Evolutionary conservation across 2,113 vertebrate genomes (phyloP).

Genomic region (Perca schrenkii): DNA sequence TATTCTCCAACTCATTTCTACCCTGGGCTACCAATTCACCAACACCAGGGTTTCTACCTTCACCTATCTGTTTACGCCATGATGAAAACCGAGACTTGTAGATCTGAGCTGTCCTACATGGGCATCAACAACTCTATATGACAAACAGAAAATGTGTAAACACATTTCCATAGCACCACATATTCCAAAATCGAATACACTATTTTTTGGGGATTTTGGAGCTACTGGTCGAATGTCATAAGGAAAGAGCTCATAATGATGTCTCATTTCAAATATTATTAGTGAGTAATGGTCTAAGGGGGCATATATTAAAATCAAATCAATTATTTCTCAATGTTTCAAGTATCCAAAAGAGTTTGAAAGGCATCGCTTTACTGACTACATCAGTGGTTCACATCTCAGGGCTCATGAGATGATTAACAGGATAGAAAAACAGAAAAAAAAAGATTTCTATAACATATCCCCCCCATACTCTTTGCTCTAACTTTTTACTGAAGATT

Average conservation of each 20-base stretch:
- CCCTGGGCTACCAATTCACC: not conserved
- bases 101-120: conserved; percentile 6
- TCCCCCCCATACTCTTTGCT: not conserved
- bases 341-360: conserved; percentile 50
- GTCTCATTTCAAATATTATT: not conserved
- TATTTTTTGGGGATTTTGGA: not conserved
- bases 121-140: not conserved
- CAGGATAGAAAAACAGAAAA: not conserved
- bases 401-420: not conserved
- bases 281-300: not conserved
- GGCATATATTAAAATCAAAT: conserved; percentile 4
- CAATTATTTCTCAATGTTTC: conserved; percentile 41
- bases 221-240: not conserved
- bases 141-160: conserved; percentile 13
- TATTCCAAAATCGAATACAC: not conserved
- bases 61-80: not conserved
- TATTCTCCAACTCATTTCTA: not conserved
- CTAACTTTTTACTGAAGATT: not conserved
- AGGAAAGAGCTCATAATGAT: not conserved
- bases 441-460: not conserved
- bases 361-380: conserved; percentile 41
- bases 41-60: not conserved
- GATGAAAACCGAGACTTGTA: not conserved
- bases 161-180: conserved; percentile 37
- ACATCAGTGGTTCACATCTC: not conserved